Evolutionary conservation across 2,113 vertebrate genomes (phyloP).

Genomic region (Pelecanus crispus): DNA sequence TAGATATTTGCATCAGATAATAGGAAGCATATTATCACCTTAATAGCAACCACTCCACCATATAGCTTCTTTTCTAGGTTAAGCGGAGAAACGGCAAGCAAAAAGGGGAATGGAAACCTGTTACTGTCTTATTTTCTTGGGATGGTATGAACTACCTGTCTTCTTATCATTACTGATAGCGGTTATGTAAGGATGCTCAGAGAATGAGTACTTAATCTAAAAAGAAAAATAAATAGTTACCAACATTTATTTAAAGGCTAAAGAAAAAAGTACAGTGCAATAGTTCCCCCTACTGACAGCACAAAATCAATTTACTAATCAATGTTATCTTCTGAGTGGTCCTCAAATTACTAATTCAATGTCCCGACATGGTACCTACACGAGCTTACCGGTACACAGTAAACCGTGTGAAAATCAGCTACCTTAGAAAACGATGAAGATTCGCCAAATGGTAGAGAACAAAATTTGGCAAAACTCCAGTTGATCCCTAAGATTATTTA

Average conservation of each 20-base stretch:
- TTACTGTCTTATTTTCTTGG: background rate
- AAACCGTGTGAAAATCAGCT: background rate
- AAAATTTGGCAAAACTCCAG: background rate
- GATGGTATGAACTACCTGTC: background rate
- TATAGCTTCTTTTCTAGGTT: background rate
- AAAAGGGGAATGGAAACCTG: background rate
- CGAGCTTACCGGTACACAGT: background rate
- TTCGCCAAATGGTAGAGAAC: background rate
- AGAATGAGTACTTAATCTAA: background rate
- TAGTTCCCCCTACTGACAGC: constrained; percentile 57
- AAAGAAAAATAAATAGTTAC: background rate
- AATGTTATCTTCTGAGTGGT: background rate
- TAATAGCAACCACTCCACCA: background rate
- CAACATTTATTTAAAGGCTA: background rate
- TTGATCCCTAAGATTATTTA: background rate
- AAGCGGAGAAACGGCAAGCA: background rate
- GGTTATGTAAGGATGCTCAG: background rate
- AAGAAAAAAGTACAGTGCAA: constrained; percentile 22
- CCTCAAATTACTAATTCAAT: background rate
- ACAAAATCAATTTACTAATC: background rate
- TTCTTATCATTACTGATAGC: background rate
- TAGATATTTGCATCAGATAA: background rate
- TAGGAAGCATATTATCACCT: background rate
- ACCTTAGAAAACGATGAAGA: background rate
- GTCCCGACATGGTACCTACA: background rate